Evolutionary conservation across 2,797 vertebrate species (phyloP).

Genomic region (Brachyalestes nurse): DNA sequence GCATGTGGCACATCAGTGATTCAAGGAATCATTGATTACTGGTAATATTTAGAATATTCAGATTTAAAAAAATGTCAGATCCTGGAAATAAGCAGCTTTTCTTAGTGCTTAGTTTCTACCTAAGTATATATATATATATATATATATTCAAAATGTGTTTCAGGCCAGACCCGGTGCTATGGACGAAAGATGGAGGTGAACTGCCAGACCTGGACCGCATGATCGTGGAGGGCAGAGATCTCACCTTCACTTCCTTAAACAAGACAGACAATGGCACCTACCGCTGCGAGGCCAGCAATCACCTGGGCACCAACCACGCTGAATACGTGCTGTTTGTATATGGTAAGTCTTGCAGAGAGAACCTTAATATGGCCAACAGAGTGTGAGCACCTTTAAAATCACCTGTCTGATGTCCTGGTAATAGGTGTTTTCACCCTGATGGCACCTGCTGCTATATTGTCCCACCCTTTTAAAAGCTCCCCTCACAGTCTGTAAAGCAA

Average conservation of each 20-base stretch:
- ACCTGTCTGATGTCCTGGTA: constrained; percentile 8
- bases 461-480: constrained; percentile 9
- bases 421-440: constrained; percentile 14
- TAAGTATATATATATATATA: no score
- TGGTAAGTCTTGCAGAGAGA: constrained; percentile 82
- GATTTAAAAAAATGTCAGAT: no score
- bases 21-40: no score
- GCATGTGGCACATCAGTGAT: no score
- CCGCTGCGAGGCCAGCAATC: constrained; percentile 95
- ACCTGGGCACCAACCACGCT: constrained; percentile 92
- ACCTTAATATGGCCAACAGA: constrained; percentile 20
- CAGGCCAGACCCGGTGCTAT: constrained; percentile 95
- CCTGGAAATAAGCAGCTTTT: no score
- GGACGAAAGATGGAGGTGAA: constrained; percentile 96
- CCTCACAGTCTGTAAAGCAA: background rate
- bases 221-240: constrained; percentile 94
- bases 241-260: constrained; percentile 95
- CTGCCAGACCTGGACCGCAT: constrained; percentile 94
- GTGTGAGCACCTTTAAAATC: constrained; percentile 19
- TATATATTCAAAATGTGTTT: constrained; percentile 3
- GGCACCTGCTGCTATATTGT: constrained; percentile 4
- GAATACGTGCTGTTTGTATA: constrained; percentile 95
- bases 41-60: no score
- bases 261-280: constrained; percentile 99
- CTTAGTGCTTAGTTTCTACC: no score